Percentiles rank a stretch among this genome's conserved stretches.
phyloP scores from a whole-genome alignment of 2,888 invertebrate genomes.

The Spisula subtruncata region DNA sequence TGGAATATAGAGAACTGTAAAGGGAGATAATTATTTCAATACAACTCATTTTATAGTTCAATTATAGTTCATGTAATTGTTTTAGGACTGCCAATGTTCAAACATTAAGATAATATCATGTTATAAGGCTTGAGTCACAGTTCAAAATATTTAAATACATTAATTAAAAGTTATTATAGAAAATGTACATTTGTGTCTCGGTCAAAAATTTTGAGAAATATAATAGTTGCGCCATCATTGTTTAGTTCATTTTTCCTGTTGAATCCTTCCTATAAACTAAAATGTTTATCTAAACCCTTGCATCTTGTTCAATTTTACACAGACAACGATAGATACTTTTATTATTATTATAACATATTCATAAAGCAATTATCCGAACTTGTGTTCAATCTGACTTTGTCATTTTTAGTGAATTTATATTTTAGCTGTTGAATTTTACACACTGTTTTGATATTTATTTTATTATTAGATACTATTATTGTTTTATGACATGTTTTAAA shows the following conservation, averaged over 20 bases:
- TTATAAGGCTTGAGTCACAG: too few relatives aligned
- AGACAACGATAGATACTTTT: background rate
- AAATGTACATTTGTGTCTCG: too few relatives aligned
- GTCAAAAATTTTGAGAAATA: background rate
- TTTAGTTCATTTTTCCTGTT: background rate
- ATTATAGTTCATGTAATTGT: too few relatives aligned
- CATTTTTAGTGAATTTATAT: background rate
- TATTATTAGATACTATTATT: conserved; percentile 5
- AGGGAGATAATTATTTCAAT: too few relatives aligned
- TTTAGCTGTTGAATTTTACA: background rate
- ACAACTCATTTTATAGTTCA: too few relatives aligned
- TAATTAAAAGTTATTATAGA: too few relatives aligned
- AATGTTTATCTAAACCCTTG: background rate
- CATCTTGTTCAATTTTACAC: background rate
- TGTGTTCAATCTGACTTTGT: background rate
- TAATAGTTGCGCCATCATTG: background rate
- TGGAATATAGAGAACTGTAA: too few relatives aligned
- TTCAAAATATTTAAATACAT: too few relatives aligned
- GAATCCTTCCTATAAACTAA: background rate
- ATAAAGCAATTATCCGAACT: background rate
- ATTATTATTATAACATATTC: background rate
- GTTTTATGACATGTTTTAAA: background rate
- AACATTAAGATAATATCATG: too few relatives aligned
- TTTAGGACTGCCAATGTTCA: too few relatives aligned
- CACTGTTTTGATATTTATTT: background rate